Conservation (phyloP, 2,888 invertebrate genomes). For the Blastobasis lacticolella region DNA sequence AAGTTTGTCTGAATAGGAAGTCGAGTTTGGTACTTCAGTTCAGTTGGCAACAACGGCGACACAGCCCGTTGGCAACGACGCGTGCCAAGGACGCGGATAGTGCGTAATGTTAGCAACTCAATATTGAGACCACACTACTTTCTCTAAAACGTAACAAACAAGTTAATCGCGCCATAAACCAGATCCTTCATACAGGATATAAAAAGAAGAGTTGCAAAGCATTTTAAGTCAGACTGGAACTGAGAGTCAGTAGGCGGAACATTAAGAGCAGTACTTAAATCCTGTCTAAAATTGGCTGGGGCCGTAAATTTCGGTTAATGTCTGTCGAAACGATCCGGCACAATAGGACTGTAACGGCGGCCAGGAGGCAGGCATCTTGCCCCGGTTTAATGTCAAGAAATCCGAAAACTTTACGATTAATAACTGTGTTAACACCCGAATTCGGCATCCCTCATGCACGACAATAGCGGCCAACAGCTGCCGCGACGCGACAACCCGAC, state of each 20-base stretch:
- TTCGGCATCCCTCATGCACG: neutral
- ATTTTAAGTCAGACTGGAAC: conserved; percentile 22
- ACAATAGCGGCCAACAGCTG: neutral
- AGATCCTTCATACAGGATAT: too few relatives aligned
- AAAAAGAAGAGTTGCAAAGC: too few relatives aligned
- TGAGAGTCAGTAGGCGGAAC: conserved; percentile 22
- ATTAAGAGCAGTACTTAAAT: conserved; percentile 46
- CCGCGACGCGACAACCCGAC: neutral
- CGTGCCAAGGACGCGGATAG: too few relatives aligned
- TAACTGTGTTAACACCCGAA: conserved; percentile 17
- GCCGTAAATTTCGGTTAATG: conserved; percentile 49
- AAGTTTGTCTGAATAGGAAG: too few relatives aligned
- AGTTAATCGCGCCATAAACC: too few relatives aligned
- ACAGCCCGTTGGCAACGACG: too few relatives aligned
- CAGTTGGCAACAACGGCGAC: too few relatives aligned
- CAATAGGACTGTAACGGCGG: conserved; percentile 28
- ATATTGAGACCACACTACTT: too few relatives aligned
- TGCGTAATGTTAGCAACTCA: too few relatives aligned
- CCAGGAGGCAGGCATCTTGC: conserved; percentile 11
- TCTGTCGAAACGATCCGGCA: conserved; percentile 39
- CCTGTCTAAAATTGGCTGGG: conserved; percentile 44
- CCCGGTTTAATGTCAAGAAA: conserved; percentile 8
- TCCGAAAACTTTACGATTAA: conserved; percentile 4
- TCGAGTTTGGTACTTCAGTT: too few relatives aligned
- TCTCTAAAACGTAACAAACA: too few relatives aligned